A percentile compares a stretch with the other conserved stretches of the same genome.
Evolutionary conservation across 2,113 vertebrate species (phyloP).

Genomic region (Heterotilapia buettikoferi): DNA sequence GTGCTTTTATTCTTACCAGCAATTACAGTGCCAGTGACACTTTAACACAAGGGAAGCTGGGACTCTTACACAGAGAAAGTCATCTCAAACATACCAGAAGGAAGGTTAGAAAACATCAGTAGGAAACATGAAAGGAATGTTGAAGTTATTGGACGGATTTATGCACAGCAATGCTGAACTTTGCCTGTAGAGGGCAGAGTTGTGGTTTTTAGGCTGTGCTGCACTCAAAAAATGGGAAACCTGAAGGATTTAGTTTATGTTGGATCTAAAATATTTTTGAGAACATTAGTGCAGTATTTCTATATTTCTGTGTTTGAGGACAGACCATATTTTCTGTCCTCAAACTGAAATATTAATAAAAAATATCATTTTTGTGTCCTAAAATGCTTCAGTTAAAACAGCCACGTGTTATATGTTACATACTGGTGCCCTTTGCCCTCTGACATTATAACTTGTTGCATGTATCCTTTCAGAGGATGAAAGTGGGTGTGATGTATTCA

Average conservation of each 20-base stretch:
- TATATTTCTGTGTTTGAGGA: not conserved
- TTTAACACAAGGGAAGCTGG: not conserved
- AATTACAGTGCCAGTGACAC: not conserved
- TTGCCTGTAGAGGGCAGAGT: constrained; percentile 14
- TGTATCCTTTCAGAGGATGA: not conserved
- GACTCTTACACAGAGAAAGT: not conserved
- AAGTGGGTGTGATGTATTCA: not conserved
- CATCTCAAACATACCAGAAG: not conserved
- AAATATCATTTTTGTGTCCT: not conserved
- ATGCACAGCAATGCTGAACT: not conserved
- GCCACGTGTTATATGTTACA: not conserved
- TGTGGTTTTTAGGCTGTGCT: not conserved
- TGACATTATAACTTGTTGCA: not conserved
- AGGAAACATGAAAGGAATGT: not conserved
- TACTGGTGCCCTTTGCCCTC: not conserved
- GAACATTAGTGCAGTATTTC: not conserved
- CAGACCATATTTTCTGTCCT: not conserved
- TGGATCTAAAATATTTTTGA: not conserved
- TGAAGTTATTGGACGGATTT: not conserved
- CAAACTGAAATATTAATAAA: not conserved
- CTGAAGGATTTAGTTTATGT: not conserved
- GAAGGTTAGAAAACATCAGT: not conserved
- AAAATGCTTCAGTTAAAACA: not conserved
- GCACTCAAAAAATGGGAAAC: not conserved
- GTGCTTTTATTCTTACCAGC: not conserved